phyloP scores from a whole-genome alignment of 2,797 vertebrate genomes.

The Jordanella pulchra region DNA sequence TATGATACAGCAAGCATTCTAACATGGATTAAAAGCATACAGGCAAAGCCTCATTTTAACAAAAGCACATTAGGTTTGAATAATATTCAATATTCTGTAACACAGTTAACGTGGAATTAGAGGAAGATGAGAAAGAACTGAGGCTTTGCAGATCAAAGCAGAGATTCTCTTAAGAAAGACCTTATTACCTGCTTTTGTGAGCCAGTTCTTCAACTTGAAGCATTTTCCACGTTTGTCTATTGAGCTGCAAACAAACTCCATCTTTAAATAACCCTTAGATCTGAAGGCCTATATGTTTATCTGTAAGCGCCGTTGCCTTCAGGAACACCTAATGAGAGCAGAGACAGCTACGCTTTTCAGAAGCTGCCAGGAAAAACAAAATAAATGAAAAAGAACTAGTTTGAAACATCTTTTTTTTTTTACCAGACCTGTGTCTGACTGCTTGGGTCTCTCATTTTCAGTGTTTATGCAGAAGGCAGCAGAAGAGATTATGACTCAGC shows the following conservation, averaged over 20 bases:
- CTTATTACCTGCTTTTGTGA: not conserved
- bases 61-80: not conserved
- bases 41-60: not conserved
- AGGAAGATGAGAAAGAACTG: slow-evolving; percentile 28
- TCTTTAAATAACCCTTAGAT: slow-evolving; percentile 3
- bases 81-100: not conserved
- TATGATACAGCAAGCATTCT: not conserved
- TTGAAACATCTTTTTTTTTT: not conserved
- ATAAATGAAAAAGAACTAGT: not conserved
- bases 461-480: slow-evolving; percentile 45
- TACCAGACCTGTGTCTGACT: slow-evolving; percentile 64
- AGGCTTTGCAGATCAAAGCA: slow-evolving; percentile 6
- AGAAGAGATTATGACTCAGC: slow-evolving; percentile 71
- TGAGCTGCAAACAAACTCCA: not conserved
- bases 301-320: slow-evolving; percentile 19
- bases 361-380: slow-evolving; percentile 74
- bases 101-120: no score
- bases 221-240: not conserved
- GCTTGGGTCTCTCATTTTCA: slow-evolving; percentile 69
- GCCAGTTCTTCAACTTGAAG: not conserved
- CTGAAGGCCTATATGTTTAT: slow-evolving; percentile 10
- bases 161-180: slow-evolving; percentile 65
- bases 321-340: slow-evolving; percentile 80
- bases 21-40: not conserved
- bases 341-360: slow-evolving; percentile 73